Evolutionary conservation across 2,888 invertebrate species (phyloP).

Genomic region (Xylocampa areola): DNA sequence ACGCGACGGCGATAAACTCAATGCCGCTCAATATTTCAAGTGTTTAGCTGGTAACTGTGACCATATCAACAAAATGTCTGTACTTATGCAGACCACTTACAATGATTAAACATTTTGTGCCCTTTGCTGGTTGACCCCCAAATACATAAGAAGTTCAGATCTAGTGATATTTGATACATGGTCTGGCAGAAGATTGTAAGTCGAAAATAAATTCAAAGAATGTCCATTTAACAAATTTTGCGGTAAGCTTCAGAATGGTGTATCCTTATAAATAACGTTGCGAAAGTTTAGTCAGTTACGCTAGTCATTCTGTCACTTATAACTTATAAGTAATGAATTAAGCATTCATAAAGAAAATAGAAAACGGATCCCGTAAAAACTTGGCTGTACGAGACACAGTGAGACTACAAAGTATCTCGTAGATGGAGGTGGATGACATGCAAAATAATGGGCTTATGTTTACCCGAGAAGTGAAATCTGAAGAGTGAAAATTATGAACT

Average conservation of each 20-base stretch:
- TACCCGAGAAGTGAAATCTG: no score
- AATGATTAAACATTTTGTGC: conserved; percentile 10
- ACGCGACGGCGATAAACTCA: conserved; percentile 12
- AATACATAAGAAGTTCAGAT: neutral
- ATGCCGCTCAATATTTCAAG: conserved; percentile 17
- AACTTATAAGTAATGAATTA: conserved; percentile 4
- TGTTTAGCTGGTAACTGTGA: conserved; percentile 16
- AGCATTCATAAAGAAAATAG: neutral
- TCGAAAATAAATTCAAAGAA: no score
- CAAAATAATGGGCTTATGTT: no score
- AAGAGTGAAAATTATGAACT: no score
- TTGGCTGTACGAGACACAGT: no score
- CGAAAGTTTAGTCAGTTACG: conserved; percentile 16
- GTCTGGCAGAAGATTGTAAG: no score
- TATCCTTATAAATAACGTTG: conserved; percentile 21
- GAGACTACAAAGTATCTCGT: no score
- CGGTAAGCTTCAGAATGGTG: no score
- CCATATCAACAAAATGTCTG: conserved; percentile 3
- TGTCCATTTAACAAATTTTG: no score
- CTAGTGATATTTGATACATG: no score
- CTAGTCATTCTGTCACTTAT: neutral
- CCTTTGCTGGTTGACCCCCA: neutral
- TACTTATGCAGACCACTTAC: conserved; percentile 13
- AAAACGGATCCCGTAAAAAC: conserved; percentile 7
- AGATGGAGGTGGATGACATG: no score